Conservation (phyloP, 1,140 invertebrate genomes). For the Ephestia elutella region DNA sequence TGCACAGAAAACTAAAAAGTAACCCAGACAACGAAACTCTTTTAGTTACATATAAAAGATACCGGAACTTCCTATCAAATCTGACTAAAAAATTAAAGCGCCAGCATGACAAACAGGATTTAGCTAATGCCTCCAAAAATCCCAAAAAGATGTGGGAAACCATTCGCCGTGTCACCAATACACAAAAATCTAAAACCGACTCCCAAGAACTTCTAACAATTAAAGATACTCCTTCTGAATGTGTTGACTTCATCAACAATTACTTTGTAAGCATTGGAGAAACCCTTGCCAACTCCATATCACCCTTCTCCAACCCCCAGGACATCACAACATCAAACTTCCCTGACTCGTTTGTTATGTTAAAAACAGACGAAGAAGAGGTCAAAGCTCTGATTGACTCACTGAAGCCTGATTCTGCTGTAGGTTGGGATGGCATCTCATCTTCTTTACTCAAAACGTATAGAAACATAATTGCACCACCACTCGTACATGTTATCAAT, state of each 20-base stretch:
- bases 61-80: conserved; percentile 3
- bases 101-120: neutral
- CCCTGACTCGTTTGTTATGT: too few relatives aligned
- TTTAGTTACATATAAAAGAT: neutral
- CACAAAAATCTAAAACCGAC: neutral
- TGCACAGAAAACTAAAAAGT: conserved; percentile 1
- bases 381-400: too few relatives aligned
- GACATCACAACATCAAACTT: too few relatives aligned
- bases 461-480: too few relatives aligned
- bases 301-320: too few relatives aligned
- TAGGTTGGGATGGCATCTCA: too few relatives aligned
- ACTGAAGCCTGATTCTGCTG: too few relatives aligned
- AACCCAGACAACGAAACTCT: neutral
- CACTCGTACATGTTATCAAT: too few relatives aligned
- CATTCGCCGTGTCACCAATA: neutral
- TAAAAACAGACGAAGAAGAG: too few relatives aligned
- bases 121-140: conserved; percentile 10
- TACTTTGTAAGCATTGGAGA: conserved; percentile 10
- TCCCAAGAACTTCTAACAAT: neutral
- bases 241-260: conserved; percentile 2
- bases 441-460: too few relatives aligned
- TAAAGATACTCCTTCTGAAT: neutral
- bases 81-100: conserved; percentile 4
- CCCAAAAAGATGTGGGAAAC: conserved; percentile 7
- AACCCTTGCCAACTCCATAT: neutral